Conservation (phyloP, 2,113 vertebrate species). For the Cololabis saira region DNA sequence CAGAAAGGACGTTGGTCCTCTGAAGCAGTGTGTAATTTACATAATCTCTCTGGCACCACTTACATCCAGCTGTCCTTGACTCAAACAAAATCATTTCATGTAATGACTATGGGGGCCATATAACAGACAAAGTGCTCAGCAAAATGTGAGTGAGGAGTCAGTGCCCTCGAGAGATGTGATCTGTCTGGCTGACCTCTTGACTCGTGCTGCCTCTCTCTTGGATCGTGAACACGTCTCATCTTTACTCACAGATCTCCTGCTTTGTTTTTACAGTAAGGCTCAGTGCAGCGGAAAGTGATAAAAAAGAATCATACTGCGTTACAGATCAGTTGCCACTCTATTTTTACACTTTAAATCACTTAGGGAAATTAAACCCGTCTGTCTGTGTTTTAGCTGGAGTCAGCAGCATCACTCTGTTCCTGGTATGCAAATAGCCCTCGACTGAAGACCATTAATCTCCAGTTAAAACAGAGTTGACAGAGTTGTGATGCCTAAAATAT, state of each 20-base stretch:
- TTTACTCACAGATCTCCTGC: constrained; percentile 7
- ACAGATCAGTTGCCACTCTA: constrained; percentile 36
- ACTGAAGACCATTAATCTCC: constrained; percentile 31
- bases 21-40: not conserved
- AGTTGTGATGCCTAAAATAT: not conserved
- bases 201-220: constrained; percentile 25
- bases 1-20: constrained; percentile 1
- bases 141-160: constrained; percentile 27
- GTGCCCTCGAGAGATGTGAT: constrained; percentile 58
- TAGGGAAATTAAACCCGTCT: constrained; percentile 68
- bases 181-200: constrained; percentile 31
- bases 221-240: constrained; percentile 40
- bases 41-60: constrained; percentile 15
- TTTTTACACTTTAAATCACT: constrained; percentile 45
- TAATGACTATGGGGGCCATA: constrained; percentile 39
- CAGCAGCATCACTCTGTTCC: constrained; percentile 52
- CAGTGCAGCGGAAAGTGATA: not conserved
- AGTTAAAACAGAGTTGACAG: not conserved
- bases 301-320: constrained; percentile 10
- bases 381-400: constrained; percentile 60
- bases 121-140: constrained; percentile 48
- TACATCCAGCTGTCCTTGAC: constrained; percentile 47
- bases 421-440: constrained; percentile 51
- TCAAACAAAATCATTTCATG: constrained; percentile 32
- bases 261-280: not conserved